Percentiles rank a stretch among this genome's conserved stretches.
phyloP scores from a whole-genome alignment of 2,888 invertebrate genomes.

The Ophraella communa region DNA sequence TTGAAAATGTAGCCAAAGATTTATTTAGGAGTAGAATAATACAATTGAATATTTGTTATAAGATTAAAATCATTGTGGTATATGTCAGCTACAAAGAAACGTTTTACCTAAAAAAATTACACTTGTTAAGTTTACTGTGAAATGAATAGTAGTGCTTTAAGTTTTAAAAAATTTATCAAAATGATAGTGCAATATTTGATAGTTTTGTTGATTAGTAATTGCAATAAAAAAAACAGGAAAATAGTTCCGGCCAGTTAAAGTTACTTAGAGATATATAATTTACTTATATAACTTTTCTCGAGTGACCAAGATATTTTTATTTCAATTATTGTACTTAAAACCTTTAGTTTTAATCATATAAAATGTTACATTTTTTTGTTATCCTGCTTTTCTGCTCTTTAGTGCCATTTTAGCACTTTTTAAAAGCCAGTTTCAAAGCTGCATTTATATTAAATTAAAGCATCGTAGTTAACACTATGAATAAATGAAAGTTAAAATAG shows the following conservation, averaged over 20 bases:
- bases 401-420: too few species aligned
- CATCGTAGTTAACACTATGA: too few species aligned
- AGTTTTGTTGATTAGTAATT: neutral
- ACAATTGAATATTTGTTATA: neutral
- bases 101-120: too few species aligned
- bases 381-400: too few species aligned
- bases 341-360: too few species aligned
- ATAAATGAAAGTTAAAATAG: too few species aligned
- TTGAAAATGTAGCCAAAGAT: neutral
- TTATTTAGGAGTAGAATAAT: neutral
- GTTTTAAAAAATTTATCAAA: neutral
- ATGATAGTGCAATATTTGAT: neutral
- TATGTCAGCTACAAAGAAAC: neutral
- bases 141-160: neutral
- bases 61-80: neutral
- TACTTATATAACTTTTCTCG: neutral
- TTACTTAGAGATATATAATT: neutral
- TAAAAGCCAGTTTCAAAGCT: too few species aligned
- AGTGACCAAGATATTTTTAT: neutral
- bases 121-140: too few species aligned
- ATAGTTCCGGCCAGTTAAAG: neutral
- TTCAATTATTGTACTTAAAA: neutral
- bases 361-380: too few species aligned
- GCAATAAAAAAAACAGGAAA: neutral
- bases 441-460: too few species aligned